Evolutionary conservation across 2,797 vertebrate genomes (phyloP), one percentile per base, ranked within the genome.

Genomic region (Micromesistius poutassou): DNA sequence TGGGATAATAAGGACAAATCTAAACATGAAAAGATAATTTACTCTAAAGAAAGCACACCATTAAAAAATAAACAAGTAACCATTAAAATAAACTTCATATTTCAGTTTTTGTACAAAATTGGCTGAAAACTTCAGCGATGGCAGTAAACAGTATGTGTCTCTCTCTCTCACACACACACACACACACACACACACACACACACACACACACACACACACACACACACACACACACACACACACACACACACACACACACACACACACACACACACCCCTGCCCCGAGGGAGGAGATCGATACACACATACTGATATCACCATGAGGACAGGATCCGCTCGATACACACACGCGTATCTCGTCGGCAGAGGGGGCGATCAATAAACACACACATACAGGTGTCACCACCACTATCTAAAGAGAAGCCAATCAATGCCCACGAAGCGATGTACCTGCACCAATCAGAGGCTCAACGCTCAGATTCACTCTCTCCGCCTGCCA

Each of bases 371-470:
- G 46, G 19, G 30, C 72, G 28, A 82, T 80, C 82, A 75, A 82
- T 82, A 81, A 70, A 79, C 77, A 81, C 83, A 68, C 70, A 83
- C 78, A 74, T 83, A 87, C 87, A 90, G 89, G 90, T 91, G 87
- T 91, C 90, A 82, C 81, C 76, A 13, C 79, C 77, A 73, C 86
- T 85, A 87, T 86, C 88, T 89, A 87, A 85, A 87, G 81, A 86
- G 80, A 75, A 68, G 79, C 89, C 87, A 89, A 91, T 91, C 87
- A 87, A 87, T 89, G 87, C 79, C 82, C 81, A 81, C 80, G 84
- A 85, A 86, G 50, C 16, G 72, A 84, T 86, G 81, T 74, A 89
- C 85, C 87, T 91, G 83, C 33, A 87, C 88, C 89, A 91, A 86
- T 89, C 87, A 88, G 82, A 79, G 77, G 82, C 83, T 82, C 77